Evolutionary conservation across 2,113 vertebrate genomes (phyloP).

Genomic region (Calidris pugnax): DNA sequence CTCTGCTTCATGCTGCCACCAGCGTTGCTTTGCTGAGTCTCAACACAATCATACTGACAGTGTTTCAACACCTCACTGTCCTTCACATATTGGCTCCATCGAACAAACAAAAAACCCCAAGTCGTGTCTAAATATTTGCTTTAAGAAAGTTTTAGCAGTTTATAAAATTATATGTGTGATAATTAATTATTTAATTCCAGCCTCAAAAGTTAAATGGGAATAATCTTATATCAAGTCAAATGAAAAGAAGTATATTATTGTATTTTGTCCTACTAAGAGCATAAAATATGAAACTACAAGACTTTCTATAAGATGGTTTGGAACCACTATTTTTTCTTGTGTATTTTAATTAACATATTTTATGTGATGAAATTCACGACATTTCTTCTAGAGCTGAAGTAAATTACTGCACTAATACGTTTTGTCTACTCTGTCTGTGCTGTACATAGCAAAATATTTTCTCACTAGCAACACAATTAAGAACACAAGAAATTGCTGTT

Average conservation of each 20-base stretch:
- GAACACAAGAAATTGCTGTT: not conserved
- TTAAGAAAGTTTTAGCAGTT: not conserved
- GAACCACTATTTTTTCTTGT: not conserved
- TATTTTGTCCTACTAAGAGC: not conserved
- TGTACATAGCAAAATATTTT: not conserved
- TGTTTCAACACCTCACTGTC: not conserved
- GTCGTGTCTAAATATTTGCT: not conserved
- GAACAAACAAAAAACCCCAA: not conserved
- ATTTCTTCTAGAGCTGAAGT: not conserved
- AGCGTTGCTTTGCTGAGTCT: not conserved
- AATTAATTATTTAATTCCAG: not conserved
- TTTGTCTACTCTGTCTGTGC: not conserved
- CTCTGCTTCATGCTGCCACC: not conserved
- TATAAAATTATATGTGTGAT: not conserved
- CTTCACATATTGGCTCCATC: not conserved
- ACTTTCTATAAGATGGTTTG: not conserved
- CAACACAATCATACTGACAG: not conserved
- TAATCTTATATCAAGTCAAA: not conserved
- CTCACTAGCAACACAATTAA: not conserved
- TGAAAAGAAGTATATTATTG: not conserved
- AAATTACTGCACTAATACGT: not conserved
- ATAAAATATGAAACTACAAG: not conserved
- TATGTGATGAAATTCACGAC: not conserved
- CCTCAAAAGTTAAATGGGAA: not conserved
- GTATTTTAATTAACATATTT: not conserved